A percentile compares a stretch with the other conserved stretches of the same genome.
Evolutionary conservation across 64 coral and sea anemone species (phyloP).

Genomic region (Hydrozoanthus tunicans): DNA sequence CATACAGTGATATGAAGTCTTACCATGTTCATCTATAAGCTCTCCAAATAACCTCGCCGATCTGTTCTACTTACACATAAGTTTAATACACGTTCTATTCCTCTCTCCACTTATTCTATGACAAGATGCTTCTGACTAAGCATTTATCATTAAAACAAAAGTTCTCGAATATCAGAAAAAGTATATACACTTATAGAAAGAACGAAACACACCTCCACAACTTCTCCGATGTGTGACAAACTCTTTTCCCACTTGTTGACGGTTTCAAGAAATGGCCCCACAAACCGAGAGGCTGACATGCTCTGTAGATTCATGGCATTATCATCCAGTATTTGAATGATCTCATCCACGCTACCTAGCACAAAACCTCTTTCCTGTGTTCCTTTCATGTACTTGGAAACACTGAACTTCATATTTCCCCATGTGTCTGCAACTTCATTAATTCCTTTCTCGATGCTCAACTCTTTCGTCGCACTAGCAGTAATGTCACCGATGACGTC

Average conservation of each 20-base stretch:
- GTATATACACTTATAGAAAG: background rate
- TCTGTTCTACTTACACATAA: no score
- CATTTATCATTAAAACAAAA: background rate
- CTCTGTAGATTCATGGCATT: conserved; percentile 99
- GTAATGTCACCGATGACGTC: conserved; percentile 99
- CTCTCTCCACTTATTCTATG: no score
- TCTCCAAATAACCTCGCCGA: no score
- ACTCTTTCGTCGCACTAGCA: conserved; percentile 96
- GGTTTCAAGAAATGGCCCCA: conserved; percentile 95
- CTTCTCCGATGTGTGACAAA: conserved; percentile 95
- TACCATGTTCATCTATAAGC: no score
- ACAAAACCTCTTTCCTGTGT: conserved; percentile 97
- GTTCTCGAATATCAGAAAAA: background rate
- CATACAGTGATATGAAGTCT: no score
- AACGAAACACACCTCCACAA: conserved; percentile 79
- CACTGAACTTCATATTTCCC: conserved; percentile 97
- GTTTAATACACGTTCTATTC: no score
- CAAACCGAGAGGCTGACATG: conserved; percentile 97
- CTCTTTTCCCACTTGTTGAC: conserved; percentile 99
- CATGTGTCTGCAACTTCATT: conserved; percentile 88
- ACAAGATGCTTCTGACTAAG: no score
- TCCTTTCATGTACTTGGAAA: conserved; percentile 99
- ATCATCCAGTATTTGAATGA: conserved; percentile 95
- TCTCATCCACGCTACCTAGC: conserved; percentile 92
- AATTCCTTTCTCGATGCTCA: conserved; percentile 99